Conservation (phyloP, 2,113 vertebrate species). For the Eclectus roratus region DNA sequence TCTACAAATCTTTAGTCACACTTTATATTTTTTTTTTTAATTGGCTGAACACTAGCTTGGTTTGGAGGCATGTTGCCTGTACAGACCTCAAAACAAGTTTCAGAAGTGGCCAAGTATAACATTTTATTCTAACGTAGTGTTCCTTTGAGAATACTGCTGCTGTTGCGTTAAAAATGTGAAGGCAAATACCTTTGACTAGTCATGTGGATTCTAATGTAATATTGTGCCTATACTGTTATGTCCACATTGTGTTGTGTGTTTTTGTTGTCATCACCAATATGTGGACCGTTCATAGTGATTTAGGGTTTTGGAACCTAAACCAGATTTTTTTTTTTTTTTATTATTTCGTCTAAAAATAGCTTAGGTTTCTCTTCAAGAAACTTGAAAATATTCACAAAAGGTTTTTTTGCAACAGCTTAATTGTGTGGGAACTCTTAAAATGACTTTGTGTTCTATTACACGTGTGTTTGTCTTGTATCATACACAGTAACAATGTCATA, state of each 20-base stretch:
- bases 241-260: background rate
- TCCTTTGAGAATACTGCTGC: constrained; percentile 45
- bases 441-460: background rate
- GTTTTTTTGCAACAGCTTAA: background rate
- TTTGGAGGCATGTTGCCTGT: constrained; percentile 32
- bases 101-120: constrained; percentile 47
- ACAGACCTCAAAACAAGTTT: constrained; percentile 47
- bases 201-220: background rate
- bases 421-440: background rate
- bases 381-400: background rate
- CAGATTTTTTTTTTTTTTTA: background rate
- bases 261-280: background rate
- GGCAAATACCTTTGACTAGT: background rate
- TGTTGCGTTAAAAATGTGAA: constrained; percentile 48
- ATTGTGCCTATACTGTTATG: background rate
- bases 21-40: background rate
- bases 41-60: constrained; percentile 38
- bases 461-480: background rate
- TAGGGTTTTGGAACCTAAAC: background rate
- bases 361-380: background rate
- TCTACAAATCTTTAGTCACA: constrained; percentile 32
- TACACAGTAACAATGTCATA: background rate
- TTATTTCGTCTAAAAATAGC: background rate
- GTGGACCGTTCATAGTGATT: background rate
- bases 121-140: constrained; percentile 50